A percentile compares a stretch with the other conserved stretches of the same genome.
These are phyloP conservation scores for Oscheius onirici DNA, from an alignment of 2,888 invertebrate genomes.

Conservation along the genomic window DNA sequence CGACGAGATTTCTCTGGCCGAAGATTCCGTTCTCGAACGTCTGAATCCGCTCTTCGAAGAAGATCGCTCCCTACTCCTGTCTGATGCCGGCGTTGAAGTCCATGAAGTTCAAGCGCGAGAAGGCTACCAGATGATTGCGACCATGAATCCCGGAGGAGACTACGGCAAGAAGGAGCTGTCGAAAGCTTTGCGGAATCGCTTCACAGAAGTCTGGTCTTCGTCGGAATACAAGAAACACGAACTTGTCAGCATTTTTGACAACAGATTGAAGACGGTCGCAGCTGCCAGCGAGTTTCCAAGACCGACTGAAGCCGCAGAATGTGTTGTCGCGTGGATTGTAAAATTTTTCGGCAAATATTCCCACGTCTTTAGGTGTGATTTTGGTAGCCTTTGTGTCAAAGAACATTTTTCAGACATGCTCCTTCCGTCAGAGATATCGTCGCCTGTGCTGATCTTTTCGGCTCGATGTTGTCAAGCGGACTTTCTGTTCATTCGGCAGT, in stretches of 20 bases:
- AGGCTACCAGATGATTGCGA: conserved; percentile 90
- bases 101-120: conserved; percentile 77
- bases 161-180: conserved; percentile 99
- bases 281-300: background rate
- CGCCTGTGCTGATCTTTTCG: conserved; percentile 77
- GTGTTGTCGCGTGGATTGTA: conserved; percentile 53
- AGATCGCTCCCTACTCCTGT: conserved; percentile 84
- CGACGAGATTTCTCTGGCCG: conserved; percentile 98
- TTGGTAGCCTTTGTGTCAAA: background rate
- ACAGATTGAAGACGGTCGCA: conserved; percentile 36
- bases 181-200: conserved; percentile 93
- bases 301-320: conserved; percentile 39
- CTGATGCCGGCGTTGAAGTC: conserved; percentile 82
- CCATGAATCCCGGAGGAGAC: conserved; percentile 99
- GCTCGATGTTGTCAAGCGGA: conserved; percentile 19
- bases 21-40: conserved; percentile 84
- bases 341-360: conserved; percentile 52
- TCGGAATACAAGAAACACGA: conserved; percentile 82
- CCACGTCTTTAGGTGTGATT: conserved; percentile 52
- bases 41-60: conserved; percentile 93
- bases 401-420: conserved; percentile 44
- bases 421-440: conserved; percentile 77
- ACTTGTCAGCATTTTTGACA: conserved; percentile 81
- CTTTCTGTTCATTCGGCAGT: conserved; percentile 64
- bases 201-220: conserved; percentile 96